Base-by-base conservation (phyloP, 1,140 invertebrate genomes). In the Lanistes nyassanus region DNA sequence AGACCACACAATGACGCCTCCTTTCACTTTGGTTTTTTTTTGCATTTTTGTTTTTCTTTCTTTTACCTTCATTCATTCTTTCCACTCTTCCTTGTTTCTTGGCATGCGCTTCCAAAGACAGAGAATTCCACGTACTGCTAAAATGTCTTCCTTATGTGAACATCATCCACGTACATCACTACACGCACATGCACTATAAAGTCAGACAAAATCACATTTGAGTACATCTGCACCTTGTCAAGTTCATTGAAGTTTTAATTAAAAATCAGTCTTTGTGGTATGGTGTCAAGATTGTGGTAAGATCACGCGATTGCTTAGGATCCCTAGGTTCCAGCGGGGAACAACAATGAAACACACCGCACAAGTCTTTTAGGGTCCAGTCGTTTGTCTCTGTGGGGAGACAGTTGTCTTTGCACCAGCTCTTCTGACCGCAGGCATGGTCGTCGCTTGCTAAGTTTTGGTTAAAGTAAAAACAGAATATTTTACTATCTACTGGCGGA, bases 311-410 rank as follows among this genome's bases (percentile, higher is more conserved):
- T 2, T 47, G 42, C 19, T 47, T 16, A 16, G 9, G 19, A 16
- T 47, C 2, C 2, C 2, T 47, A 13, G 42, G 19, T 47, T 47
- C 42, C 42, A 47, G 19, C 19, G 42, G 42, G n/a, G 36, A 0
- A 37, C 65, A 67, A 39, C 65, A 67, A 23, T 67, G 37, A 42
- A 42, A 42, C 7, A 23, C 6, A 23, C 65, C 65, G n/a, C 65
- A 67, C 29, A 67, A 39, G 65, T 67, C 65, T 42, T 67, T 67
- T 13, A 31, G 36, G 26, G 36, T 42, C 65, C 65, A 67, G 65
- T 67, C 65, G 7, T 37, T 36, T 42, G 34, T 67, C 23, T 67
- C 65, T n/a, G 65, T 67, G 9, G 65, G 34, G 23, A 67, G 65
- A 67, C 65, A 67, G 23, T 39, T n/a, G 21, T 67, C 23, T 21